phyloP scores from a whole-genome alignment of 2,113 vertebrate genomes.

The Entomyzon cyanotis region DNA sequence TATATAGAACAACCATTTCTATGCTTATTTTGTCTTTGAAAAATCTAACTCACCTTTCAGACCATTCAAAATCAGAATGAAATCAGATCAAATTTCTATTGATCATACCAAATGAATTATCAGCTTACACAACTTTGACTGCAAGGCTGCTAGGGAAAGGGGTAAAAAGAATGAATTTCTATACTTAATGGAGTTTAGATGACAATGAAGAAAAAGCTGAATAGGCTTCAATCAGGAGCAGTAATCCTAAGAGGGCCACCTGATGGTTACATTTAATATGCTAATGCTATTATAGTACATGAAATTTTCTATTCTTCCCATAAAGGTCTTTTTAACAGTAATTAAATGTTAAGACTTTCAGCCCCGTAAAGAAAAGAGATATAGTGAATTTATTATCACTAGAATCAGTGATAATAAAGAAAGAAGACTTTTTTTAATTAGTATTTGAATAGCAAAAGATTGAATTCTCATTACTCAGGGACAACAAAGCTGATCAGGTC shows the following conservation, averaged over 20 bases:
- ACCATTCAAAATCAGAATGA: not conserved
- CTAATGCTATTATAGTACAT: constrained; percentile 67
- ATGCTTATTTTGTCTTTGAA: not conserved
- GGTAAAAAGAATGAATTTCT: constrained; percentile 30
- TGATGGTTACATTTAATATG: constrained; percentile 77
- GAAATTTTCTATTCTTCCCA: constrained; percentile 71
- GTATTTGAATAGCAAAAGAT: constrained; percentile 67
- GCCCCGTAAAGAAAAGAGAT: constrained; percentile 65
- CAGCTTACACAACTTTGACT: not conserved
- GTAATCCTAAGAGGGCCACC: constrained; percentile 68
- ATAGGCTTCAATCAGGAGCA: constrained; percentile 53
- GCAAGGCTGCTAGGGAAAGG: not conserved
- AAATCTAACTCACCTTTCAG: not conserved
- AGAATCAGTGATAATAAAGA: constrained; percentile 52
- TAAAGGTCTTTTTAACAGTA: constrained; percentile 77
- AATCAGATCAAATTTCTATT: constrained; percentile 11
- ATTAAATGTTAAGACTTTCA: constrained; percentile 78
- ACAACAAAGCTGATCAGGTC: constrained; percentile 27
- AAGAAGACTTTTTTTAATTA: constrained; percentile 66
- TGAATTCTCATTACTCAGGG: constrained; percentile 56
- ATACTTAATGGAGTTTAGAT: constrained; percentile 52
- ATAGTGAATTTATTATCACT: constrained; percentile 65
- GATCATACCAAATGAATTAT: not conserved
- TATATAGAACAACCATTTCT: not conserved
- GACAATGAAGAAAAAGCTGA: constrained; percentile 49